phyloP scores from a whole-genome alignment of 2,888 invertebrate species.

The Ennomos quercinarius region DNA sequence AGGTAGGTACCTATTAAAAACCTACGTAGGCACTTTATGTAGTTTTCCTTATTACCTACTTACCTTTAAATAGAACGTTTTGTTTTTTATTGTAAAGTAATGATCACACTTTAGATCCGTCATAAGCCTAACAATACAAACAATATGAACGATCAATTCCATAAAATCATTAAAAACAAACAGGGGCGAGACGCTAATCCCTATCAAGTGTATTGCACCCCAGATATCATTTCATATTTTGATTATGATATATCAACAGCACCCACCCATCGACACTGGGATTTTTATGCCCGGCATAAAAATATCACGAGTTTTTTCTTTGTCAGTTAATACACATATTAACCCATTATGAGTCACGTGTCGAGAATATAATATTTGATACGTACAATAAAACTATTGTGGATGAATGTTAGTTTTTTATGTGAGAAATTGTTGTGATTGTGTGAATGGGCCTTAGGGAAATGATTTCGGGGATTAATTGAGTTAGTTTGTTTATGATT shows the following conservation, averaged over 20 bases:
- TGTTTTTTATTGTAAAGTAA: slow-evolving; percentile 14
- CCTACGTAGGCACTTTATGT: too few relatives aligned
- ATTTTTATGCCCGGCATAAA: slow-evolving; percentile 27
- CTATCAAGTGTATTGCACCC: slow-evolving; percentile 60
- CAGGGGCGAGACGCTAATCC: slow-evolving; percentile 57
- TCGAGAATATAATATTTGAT: slow-evolving; percentile 74
- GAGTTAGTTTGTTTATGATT: not conserved
- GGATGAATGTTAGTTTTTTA: slow-evolving; percentile 59
- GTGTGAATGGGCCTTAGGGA: slow-evolving; percentile 21
- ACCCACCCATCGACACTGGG: slow-evolving; percentile 52
- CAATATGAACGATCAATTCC: slow-evolving; percentile 58
- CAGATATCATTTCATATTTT: slow-evolving; percentile 83
- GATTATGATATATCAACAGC: slow-evolving; percentile 84
- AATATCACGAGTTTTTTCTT: slow-evolving; percentile 63
- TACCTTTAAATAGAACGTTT: too few relatives aligned
- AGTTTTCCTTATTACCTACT: too few relatives aligned
- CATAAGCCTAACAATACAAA: slow-evolving; percentile 38
- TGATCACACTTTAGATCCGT: slow-evolving; percentile 23
- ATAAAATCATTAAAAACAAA: slow-evolving; percentile 72
- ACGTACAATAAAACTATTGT: slow-evolving; percentile 70
- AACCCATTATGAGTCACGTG: slow-evolving; percentile 83
- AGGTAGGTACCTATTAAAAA: too few relatives aligned
- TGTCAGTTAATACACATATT: slow-evolving; percentile 82
- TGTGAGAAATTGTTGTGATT: slow-evolving; percentile 41
- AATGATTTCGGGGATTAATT: slow-evolving; percentile 16